These are phyloP conservation scores for Morphnarchus princeps DNA, from an alignment of 2,113 vertebrate genomes.

Conservation along the genomic window DNA sequence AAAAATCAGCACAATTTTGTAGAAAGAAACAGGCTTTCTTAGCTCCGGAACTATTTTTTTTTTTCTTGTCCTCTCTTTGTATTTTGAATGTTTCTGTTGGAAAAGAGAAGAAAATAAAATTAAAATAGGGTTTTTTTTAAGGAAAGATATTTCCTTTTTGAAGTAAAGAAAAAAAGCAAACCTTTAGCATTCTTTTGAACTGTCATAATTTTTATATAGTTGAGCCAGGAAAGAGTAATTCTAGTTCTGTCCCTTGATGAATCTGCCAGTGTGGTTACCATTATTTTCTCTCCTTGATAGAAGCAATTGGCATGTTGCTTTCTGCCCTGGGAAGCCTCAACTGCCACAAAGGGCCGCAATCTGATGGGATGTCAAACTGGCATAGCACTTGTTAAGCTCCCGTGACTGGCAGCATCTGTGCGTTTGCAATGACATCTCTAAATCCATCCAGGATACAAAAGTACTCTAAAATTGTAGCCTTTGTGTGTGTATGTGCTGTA, in stretches of 20 bases:
- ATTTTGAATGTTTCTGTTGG: not conserved
- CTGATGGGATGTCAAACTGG: constrained; percentile 34
- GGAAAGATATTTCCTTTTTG: not conserved
- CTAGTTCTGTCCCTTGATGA: not conserved
- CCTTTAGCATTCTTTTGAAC: not conserved
- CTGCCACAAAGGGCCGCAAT: not conserved
- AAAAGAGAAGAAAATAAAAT: not conserved
- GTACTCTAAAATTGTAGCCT: constrained; percentile 41
- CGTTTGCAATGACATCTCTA: constrained; percentile 31
- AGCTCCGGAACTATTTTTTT: not conserved
- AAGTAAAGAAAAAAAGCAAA: not conserved
- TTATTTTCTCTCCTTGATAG: not conserved
- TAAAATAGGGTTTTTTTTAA: not conserved
- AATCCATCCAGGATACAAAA: constrained; percentile 32
- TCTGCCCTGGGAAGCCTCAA: constrained; percentile 8
- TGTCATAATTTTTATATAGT: not conserved
- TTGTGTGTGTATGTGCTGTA: constrained; percentile 19
- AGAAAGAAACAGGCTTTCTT: not conserved
- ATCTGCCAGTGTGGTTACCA: not conserved
- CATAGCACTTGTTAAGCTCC: not conserved
- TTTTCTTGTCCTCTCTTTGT: not conserved
- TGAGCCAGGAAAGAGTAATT: not conserved
- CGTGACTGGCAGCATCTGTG: constrained; percentile 23
- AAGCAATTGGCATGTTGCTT: not conserved
- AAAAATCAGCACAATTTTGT: not conserved